Percentiles rank a stretch among this genome's conserved stretches.
Conservation (phyloP, 2,797 vertebrate genomes). For the Rhinogobio ventralis region DNA sequence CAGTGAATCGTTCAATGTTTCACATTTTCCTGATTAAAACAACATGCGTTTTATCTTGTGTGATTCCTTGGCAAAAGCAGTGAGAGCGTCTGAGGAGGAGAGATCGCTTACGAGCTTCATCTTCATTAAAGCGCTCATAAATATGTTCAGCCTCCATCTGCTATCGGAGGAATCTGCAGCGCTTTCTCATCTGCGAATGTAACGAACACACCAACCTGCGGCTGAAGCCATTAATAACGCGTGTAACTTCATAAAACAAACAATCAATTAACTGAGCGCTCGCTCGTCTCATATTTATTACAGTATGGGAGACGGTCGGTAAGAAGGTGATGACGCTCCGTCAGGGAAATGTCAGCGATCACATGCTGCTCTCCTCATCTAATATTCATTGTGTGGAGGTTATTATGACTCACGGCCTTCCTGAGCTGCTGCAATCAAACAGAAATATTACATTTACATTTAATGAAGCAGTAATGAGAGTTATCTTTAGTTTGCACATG, state of each 20-base stretch:
- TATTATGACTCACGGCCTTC: conserved; percentile 2
- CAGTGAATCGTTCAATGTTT: conserved; percentile 66
- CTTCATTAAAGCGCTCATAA: conserved; percentile 72
- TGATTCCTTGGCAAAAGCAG: conserved; percentile 56
- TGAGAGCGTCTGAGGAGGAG: conserved; percentile 57
- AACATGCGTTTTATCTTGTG: conserved; percentile 61
- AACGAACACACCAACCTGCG: not conserved
- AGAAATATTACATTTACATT: not conserved
- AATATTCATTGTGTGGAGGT: not conserved
- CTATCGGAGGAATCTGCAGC: not conserved
- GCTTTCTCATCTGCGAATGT: not conserved
- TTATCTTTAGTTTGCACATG: not conserved
- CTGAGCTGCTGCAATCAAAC: not conserved
- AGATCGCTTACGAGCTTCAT: conserved; percentile 63
- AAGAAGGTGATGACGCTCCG: too few relatives aligned
- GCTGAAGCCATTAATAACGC: not conserved
- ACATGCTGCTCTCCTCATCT: not conserved
- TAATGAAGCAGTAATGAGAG: not conserved
- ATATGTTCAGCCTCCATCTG: conserved; percentile 58
- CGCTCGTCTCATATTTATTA: not conserved
- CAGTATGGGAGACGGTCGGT: not conserved
- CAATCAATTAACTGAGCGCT: not conserved
- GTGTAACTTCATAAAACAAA: conserved; percentile 1
- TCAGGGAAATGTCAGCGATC: not conserved
- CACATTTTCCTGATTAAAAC: conserved; percentile 72